Evolutionary conservation across 2,888 invertebrate species (phyloP), one percentile per base, ranked within the genome.

Genomic region (Ectemnius lituratus): DNA sequence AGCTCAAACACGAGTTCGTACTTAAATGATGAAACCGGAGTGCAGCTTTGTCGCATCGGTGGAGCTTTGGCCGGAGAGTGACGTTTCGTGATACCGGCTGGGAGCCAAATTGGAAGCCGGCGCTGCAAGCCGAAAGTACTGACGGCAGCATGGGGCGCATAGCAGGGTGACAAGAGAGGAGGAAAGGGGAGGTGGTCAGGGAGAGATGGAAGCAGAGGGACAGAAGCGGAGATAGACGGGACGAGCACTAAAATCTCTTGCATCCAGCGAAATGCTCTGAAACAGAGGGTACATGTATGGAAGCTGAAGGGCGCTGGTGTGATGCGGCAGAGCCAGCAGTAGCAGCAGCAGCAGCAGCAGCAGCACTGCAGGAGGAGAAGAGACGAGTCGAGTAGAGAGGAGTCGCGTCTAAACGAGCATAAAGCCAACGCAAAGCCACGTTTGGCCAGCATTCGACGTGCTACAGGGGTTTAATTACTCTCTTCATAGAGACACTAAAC

Each of bases 391-490:
- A 62, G 45, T 49, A 67, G 65, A 74, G 75, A 72, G 77, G 76
- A 75, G 61, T 72, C 78, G 76, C 75, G 70, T 73, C 75, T 79
- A 81, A 78, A 76, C 78, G 78, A 81, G 80, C 81, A 75, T 73
- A 81, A 84, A 81, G 78, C 76, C 67, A 73, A 75, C 83, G 76
- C 75, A 81, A 84, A 84, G 83, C 81, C 76, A 56, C 77, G 76
- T 66, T 75, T 77, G 64, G 74, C 68, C 74, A 69, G 80, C 73
- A 84, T 84, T 83, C 79, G 79, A 68, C 77, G 74, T 67, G 75
- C 70, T 63, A 66, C 77, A 71, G 62, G 79, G 71, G 74, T 84
- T 83, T 84, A 84, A 84, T 81, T 83, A 78, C 80, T 78, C 78
- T 67, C 70, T 73, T 78, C 73, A 74, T 70, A 75, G 73, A 80